phyloP scores from a whole-genome alignment of 2,888 invertebrate genomes.

The Trachelus troglodyta region DNA sequence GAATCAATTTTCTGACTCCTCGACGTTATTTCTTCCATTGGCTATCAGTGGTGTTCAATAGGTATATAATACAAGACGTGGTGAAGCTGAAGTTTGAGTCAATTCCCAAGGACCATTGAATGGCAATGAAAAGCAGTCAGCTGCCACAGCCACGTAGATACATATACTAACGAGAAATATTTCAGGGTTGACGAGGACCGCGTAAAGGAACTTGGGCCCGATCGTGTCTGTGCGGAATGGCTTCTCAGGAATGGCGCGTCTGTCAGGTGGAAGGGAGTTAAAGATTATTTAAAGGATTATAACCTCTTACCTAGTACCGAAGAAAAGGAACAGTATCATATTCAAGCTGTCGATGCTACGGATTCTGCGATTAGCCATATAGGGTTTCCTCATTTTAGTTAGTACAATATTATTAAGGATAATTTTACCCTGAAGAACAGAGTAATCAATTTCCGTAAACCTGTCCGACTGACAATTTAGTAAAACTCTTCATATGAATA shows the following conservation, averaged over 20 bases:
- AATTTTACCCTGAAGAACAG: neutral
- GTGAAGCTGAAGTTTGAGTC: neutral
- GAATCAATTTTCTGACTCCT: neutral
- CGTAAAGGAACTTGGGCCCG: conserved; percentile 81
- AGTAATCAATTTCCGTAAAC: neutral
- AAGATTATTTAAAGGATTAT: conserved; percentile 75
- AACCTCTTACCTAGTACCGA: conserved; percentile 77
- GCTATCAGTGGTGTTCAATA: conserved; percentile 47
- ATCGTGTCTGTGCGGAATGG: conserved; percentile 96
- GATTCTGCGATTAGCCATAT: conserved; percentile 84
- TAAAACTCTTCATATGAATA: neutral
- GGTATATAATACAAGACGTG: conserved; percentile 27
- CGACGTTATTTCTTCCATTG: conserved; percentile 44
- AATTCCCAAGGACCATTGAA: neutral
- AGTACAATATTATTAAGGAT: conserved; percentile 37
- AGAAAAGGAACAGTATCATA: conserved; percentile 58
- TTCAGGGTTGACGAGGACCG: conserved; percentile 75
- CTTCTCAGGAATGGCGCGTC: conserved; percentile 89
- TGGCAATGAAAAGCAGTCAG: neutral
- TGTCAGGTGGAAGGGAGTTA: conserved; percentile 75
- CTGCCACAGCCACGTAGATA: neutral
- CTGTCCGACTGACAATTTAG: neutral
- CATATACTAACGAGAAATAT: neutral
- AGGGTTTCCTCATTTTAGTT: conserved; percentile 86
- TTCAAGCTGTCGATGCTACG: conserved; percentile 82